These are phyloP conservation scores for Clamator glandarius DNA, from an alignment of 2,797 vertebrate species.

Conservation along the genomic window DNA sequence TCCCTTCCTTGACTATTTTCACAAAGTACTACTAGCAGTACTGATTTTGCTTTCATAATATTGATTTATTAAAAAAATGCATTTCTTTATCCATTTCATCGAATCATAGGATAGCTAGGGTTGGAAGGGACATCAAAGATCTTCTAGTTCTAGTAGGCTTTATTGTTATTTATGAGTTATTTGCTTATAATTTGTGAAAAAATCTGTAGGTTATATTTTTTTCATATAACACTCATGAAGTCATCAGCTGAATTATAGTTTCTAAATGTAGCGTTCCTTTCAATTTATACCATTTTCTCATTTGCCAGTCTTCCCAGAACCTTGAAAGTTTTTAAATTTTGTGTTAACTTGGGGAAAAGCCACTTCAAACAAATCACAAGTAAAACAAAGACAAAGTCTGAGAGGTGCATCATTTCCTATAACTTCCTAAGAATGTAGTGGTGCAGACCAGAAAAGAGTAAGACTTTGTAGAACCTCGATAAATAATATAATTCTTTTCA, in stretches of 20 bases:
- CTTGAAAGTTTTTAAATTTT: not conserved
- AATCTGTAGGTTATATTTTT: accelerated
- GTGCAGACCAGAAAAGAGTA: not conserved
- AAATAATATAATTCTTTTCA: not conserved
- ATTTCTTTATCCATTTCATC: not conserved
- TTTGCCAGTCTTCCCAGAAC: not conserved
- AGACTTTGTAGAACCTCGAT: not conserved
- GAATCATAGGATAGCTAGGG: too few relatives aligned
- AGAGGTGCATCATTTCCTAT: not conserved
- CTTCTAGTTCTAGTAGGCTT: too few relatives aligned
- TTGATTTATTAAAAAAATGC: not conserved
- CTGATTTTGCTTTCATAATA: not conserved
- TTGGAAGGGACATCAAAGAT: too few relatives aligned
- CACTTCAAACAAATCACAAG: not conserved
- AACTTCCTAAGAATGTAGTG: not conserved
- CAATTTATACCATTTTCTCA: not conserved
- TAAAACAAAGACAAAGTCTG: not conserved
- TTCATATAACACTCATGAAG: not conserved
- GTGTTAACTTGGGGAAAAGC: not conserved
- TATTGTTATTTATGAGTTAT: too few relatives aligned
- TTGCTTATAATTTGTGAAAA: not conserved
- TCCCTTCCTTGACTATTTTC: not conserved
- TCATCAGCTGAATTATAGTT: not conserved
- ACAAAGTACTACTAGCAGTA: not conserved
- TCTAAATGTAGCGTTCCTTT: not conserved